A percentile compares a stretch with the other conserved stretches of the same genome.
Conservation (phyloP, 2,113 vertebrate species). For the Spermophilus dauricus region DNA sequence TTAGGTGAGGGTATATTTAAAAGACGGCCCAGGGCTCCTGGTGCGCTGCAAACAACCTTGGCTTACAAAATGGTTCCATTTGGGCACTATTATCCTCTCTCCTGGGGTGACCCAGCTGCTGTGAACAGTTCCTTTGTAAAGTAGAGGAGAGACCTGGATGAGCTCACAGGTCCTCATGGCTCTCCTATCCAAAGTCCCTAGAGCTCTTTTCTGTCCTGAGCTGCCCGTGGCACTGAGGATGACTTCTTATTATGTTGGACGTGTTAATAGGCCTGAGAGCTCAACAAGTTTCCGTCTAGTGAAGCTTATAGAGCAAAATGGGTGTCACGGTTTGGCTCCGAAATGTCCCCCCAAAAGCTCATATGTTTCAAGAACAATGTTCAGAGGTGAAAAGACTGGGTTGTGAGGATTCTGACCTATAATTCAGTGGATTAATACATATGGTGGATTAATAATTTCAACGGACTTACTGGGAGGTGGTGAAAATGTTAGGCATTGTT, state of each 20-base stretch:
- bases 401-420: too few species aligned
- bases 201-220: neutral
- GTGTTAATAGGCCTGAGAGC: neutral
- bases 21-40: neutral
- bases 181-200: neutral
- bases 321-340: too few species aligned
- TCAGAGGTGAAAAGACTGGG: too few species aligned
- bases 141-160: neutral
- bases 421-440: too few species aligned
- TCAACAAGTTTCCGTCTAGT: neutral
- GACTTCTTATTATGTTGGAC: neutral
- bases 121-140: neutral
- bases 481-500: too few species aligned
- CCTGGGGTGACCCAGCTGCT: neutral
- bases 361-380: too few species aligned
- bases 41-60: neutral
- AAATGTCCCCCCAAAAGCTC: too few species aligned
- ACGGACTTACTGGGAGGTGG: too few species aligned
- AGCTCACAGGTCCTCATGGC: neutral
- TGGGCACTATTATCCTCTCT: neutral
- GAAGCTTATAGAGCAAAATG: neutral
- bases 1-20: neutral
- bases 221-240: neutral
- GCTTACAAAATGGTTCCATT: neutral
- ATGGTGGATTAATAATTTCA: too few species aligned